These are phyloP conservation scores for Diplolepis rosae DNA, from an alignment of 2,888 invertebrate species.

Conservation along the genomic window DNA sequence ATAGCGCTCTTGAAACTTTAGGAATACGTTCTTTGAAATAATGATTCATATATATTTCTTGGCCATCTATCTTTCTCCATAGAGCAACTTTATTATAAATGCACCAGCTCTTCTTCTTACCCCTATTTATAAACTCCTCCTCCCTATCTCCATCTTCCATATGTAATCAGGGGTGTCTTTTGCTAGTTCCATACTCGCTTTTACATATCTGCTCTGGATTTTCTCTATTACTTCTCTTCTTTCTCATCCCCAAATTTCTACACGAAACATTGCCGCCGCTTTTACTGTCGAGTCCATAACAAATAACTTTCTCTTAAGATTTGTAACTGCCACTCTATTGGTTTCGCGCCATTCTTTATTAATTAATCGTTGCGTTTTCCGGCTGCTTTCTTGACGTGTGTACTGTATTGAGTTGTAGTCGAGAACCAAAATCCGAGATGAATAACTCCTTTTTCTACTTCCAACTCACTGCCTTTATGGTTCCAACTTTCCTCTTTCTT, in stretches of 20 bases:
- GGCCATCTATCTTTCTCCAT: too few relatives aligned
- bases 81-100: too few relatives aligned
- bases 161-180: too few relatives aligned
- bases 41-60: too few relatives aligned
- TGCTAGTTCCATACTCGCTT: too few relatives aligned
- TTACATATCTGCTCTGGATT: too few relatives aligned
- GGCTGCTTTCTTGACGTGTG: conserved; percentile 32
- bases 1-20: too few relatives aligned
- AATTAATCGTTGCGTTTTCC: conserved; percentile 25
- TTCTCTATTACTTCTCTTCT: too few relatives aligned
- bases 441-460: conserved; percentile 11
- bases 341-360: conserved; percentile 35
- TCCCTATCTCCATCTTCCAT: too few relatives aligned
- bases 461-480: background rate
- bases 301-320: conserved; percentile 7
- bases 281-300: conserved; percentile 34
- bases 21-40: too few relatives aligned
- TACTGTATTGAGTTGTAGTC: background rate
- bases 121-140: too few relatives aligned
- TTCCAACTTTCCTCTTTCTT: background rate
- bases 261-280: conserved; percentile 36
- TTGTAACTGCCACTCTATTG: conserved; percentile 31
- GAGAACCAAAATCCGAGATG: conserved; percentile 22
- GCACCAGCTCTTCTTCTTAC: too few relatives aligned
- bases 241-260: conserved; percentile 45